Percentiles rank a stretch among this genome's conserved stretches.
phyloP scores from a whole-genome alignment of 1,140 invertebrate genomes.

The Diachasmimorpha longicaudata region DNA sequence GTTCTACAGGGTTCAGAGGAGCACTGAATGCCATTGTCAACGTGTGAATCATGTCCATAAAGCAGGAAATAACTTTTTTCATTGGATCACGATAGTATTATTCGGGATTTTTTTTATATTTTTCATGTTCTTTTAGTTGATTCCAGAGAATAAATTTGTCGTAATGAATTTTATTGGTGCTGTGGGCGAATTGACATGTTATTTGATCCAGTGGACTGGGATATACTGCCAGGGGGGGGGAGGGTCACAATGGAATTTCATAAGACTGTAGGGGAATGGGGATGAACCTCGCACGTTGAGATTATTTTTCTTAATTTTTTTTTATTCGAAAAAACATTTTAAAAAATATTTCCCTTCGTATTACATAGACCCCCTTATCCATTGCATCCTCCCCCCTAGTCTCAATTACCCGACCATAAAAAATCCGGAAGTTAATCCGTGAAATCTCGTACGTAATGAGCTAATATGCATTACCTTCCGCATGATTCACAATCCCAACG shows the following conservation, averaged over 20 bases:
- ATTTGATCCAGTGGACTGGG: background rate
- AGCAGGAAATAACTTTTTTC: background rate
- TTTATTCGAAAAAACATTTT: too few relatives aligned
- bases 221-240: too few relatives aligned
- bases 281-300: background rate
- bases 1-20: background rate
- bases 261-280: background rate
- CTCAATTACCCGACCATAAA: background rate
- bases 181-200: background rate
- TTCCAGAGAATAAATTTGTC: background rate
- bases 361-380: too few relatives aligned
- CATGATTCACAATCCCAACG: slow-evolving; percentile 45
- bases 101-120: background rate
- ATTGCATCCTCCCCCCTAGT: background rate
- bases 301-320: too few relatives aligned
- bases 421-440: background rate
- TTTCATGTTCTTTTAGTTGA: background rate
- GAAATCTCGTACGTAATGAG: slow-evolving; percentile 8
- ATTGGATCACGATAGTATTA: background rate
- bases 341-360: too few relatives aligned
- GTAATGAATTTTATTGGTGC: background rate
- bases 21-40: background rate
- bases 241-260: too few relatives aligned
- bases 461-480: slow-evolving; percentile 51
- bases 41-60: background rate